These are phyloP conservation scores for Lasioglossum albipes DNA, from an alignment of 1,140 invertebrate genomes.

Conservation along the genomic window DNA sequence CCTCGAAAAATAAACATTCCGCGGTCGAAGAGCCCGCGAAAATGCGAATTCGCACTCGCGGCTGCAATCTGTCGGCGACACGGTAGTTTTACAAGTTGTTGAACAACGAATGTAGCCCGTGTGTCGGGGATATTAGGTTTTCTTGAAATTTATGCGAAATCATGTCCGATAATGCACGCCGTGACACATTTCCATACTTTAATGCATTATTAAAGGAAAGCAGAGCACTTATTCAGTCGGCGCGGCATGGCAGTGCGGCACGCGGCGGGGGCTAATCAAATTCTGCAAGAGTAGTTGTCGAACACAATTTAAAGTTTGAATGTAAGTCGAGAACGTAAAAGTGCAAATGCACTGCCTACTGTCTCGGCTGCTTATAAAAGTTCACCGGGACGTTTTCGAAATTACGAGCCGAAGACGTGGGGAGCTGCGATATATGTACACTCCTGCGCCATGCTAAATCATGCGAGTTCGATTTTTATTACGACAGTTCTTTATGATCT, in stretches of 20 bases:
- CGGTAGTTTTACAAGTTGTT: background rate
- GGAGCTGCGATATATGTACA: too few species aligned
- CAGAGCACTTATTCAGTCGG: background rate
- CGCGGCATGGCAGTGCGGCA: too few species aligned
- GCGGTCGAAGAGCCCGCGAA: too few species aligned
- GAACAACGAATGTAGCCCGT: background rate
- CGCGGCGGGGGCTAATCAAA: conserved; percentile 11
- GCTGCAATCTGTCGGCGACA: too few species aligned
- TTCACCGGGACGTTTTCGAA: background rate
- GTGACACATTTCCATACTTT: background rate
- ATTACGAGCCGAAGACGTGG: conserved; percentile 10
- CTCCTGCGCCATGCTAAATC: background rate
- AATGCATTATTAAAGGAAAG: conserved; percentile 14
- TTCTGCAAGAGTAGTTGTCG: conserved; percentile 9
- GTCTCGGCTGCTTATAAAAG: background rate
- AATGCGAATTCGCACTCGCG: too few species aligned
- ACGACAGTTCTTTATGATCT: background rate
- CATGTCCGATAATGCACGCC: background rate
- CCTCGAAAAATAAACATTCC: too few species aligned
- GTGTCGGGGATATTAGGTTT: background rate
- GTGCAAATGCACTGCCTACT: conserved; percentile 22
- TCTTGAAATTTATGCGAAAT: background rate
- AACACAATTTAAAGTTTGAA: conserved; percentile 38
- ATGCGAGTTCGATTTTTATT: background rate
- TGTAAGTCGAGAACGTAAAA: conserved; percentile 13